These are phyloP conservation scores for Luehdorfia chinensis DNA, from an alignment of 1,140 invertebrate species.

Conservation along the genomic window DNA sequence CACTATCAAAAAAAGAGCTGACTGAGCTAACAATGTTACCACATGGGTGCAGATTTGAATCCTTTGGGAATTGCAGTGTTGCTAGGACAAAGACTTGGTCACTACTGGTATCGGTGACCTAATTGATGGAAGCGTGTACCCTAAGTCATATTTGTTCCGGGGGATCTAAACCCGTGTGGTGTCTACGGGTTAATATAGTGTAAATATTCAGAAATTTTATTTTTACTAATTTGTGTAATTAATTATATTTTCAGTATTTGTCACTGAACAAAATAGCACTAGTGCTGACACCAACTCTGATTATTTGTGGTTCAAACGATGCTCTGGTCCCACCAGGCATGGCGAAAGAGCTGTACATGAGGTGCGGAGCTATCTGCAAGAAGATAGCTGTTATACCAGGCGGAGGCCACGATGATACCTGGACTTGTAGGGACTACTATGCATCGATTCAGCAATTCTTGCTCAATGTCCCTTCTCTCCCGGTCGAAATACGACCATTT, in stretches of 20 bases:
- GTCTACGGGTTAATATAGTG: too few relatives aligned
- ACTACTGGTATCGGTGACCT: too few relatives aligned
- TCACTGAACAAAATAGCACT: conserved; percentile 84
- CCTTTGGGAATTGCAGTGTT: too few relatives aligned
- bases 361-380: conserved; percentile 84
- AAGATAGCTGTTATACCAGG: conserved; percentile 83
- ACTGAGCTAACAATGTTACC: too few relatives aligned
- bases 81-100: too few relatives aligned
- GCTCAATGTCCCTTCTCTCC: conserved; percentile 42
- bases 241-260: conserved; percentile 80
- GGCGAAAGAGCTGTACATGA: conserved; percentile 87
- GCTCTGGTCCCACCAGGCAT: conserved; percentile 89
- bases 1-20: too few relatives aligned
- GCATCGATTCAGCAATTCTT: conserved; percentile 53
- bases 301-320: conserved; percentile 90
- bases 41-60: too few relatives aligned
- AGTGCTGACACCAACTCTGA: conserved; percentile 83
- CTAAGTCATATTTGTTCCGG: too few relatives aligned
- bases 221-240: conserved; percentile 6
- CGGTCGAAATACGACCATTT: conserved; percentile 35
- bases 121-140: too few relatives aligned
- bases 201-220: too few relatives aligned
- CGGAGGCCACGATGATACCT: conserved; percentile 94
- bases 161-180: too few relatives aligned
- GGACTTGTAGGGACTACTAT: conserved; percentile 77